A percentile compares a stretch with the other conserved stretches of the same genome.
Conservation (phyloP, 2,888 invertebrate genomes). For the Caradrina clavipalpis region DNA sequence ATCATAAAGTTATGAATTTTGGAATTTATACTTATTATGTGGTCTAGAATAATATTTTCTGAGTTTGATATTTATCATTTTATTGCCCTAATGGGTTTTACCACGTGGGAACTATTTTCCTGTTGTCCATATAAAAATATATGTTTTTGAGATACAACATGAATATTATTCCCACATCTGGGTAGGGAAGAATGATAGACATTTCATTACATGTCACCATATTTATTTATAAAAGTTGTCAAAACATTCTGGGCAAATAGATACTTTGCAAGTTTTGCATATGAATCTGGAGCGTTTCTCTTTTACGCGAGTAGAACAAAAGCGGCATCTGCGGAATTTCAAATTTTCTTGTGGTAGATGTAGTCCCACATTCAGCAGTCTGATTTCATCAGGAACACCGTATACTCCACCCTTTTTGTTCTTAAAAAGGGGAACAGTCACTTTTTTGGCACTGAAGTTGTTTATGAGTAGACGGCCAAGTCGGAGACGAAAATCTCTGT, state of each 20-base stretch:
- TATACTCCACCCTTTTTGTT: too few species aligned
- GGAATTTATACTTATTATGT: conserved; percentile 36
- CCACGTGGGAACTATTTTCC: conserved; percentile 35
- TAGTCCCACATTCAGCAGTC: conserved; percentile 27
- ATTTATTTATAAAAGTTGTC: conserved; percentile 35
- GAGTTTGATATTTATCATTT: conserved; percentile 38
- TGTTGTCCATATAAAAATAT: conserved; percentile 39
- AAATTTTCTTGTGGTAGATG: conserved; percentile 30
- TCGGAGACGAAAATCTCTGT: too few species aligned
- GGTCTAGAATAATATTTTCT: conserved; percentile 37
- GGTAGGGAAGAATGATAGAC: conserved; percentile 34
- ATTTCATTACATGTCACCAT: conserved; percentile 34
- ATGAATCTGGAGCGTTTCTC: conserved; percentile 32
- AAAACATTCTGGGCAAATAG: conserved; percentile 34
- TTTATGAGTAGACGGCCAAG: too few species aligned
- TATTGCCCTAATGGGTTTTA: conserved; percentile 30
- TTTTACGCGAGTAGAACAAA: conserved; percentile 30
- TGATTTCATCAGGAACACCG: too few species aligned
- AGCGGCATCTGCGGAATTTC: conserved; percentile 31
- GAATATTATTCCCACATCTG: conserved; percentile 34
- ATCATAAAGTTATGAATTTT: too few species aligned
- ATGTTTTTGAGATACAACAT: conserved; percentile 40
- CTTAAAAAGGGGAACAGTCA: too few species aligned
- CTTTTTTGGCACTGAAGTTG: too few species aligned
- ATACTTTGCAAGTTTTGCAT: conserved; percentile 34